Evolutionary conservation across 1,140 invertebrate species (phyloP), one percentile per base, ranked within the genome.

Genomic region (Papilio glaucus): DNA sequence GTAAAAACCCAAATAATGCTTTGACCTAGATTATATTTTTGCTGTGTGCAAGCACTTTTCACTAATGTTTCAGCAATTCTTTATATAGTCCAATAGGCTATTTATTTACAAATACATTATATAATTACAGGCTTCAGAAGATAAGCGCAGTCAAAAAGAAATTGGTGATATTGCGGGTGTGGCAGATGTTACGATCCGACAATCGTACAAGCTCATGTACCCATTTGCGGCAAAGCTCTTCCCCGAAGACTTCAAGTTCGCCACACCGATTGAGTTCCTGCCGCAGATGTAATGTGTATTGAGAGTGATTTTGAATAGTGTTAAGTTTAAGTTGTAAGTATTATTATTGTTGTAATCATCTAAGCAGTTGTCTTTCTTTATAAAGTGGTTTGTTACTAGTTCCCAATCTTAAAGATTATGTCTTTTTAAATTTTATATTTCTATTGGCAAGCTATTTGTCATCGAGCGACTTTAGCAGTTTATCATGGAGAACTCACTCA

Each of bases 161-260:
- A 99, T 99, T 83, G 98, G 99, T 4, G 99, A 99, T 82, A 99
- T 99, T 77, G 98, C 99, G 63, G 99, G 99, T 74, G 99, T 99
- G 1, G 99, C 99, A 2, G 99, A 99, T 88, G 98, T 99, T 0
- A 99, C 99, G 4, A 99, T 99, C 72, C 94, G 98, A 71, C 99
- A 99, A 88, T 98, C 98, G 0, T 99, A 99, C 90, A 99, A 99
- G 88, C 93, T 99, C 1, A 99, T 99, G 98, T 98, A 98, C 88
- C 98, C 98, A 1, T 96, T 97, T 85, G 99, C 98, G 5, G 95
- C 94, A 7, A 96, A 98, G 84, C 93, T 99, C 0, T 99, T 99
- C 91, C 99, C 99, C 2, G 96, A 97, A 81, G 98, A 99, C 90
- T 99, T 99, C 93, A 98, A 97, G 93, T 99, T 99, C 87, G 95